phyloP scores from a whole-genome alignment of 2,113 vertebrate species.

The Synchiropus splendidus region DNA sequence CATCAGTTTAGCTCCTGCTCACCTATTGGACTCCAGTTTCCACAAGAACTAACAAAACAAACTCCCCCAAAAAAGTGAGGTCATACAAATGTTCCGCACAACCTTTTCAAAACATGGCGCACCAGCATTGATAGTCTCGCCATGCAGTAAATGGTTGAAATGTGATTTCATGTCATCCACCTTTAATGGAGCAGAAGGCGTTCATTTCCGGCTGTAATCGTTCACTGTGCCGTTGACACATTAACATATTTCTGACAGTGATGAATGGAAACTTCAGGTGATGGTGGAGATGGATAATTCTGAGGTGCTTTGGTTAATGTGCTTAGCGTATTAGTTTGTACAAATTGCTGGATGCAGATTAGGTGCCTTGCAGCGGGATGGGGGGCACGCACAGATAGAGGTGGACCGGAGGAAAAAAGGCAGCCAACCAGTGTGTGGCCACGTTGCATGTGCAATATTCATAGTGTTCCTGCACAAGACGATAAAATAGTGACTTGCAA shows the following conservation, averaged over 20 bases:
- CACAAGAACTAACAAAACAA: no score
- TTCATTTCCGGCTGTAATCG: slow-evolving; percentile 6
- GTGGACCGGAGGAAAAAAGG: not conserved
- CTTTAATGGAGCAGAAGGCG: slow-evolving; percentile 30
- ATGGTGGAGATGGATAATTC: no score
- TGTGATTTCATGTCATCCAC: slow-evolving; percentile 19
- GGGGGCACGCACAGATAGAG: slow-evolving; percentile 4
- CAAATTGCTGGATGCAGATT: no score
- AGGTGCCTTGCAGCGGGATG: not conserved
- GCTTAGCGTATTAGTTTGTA: slow-evolving; percentile 6
- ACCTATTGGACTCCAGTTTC: no score
- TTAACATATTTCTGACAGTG: slow-evolving; percentile 28
- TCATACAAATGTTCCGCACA: no score
- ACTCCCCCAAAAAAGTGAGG: no score
- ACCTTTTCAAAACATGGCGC: no score
- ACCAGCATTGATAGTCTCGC: no score
- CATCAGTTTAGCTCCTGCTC: no score
- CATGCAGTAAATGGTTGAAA: no score
- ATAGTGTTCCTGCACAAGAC: not conserved
- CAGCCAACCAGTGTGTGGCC: no score
- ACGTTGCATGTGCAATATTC: no score
- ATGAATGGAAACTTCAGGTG: slow-evolving; percentile 19
- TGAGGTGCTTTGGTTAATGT: slow-evolving; percentile 19
- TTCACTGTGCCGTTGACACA: slow-evolving; percentile 21
- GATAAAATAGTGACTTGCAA: slow-evolving; percentile 17